Evolutionary conservation across 2,797 vertebrate genomes (phyloP).

Genomic region (Dipus sagitta): DNA sequence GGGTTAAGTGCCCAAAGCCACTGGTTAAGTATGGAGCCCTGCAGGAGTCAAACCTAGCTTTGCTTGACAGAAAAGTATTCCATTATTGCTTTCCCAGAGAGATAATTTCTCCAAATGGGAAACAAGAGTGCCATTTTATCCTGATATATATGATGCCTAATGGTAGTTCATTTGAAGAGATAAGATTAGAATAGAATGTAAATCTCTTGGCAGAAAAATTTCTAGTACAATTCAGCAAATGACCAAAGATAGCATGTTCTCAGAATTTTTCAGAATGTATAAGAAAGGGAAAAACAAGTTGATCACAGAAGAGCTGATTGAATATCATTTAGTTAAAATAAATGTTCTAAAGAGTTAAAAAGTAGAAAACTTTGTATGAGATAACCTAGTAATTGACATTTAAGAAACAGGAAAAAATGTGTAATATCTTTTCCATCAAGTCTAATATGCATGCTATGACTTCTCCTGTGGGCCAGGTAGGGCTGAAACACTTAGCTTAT

Average conservation of each 20-base stretch:
- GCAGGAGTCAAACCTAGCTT: neutral
- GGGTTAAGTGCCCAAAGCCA: neutral
- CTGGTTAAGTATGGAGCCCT: neutral
- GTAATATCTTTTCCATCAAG: neutral
- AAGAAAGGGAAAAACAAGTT: neutral
- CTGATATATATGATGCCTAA: neutral
- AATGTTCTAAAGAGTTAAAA: neutral
- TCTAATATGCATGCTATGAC: neutral
- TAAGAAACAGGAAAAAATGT: neutral
- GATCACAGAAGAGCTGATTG: neutral
- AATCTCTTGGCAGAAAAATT: neutral
- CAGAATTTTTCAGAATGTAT: neutral
- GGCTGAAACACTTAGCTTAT: neutral
- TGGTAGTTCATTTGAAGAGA: neutral
- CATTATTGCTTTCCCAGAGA: neutral
- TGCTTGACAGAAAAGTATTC: neutral
- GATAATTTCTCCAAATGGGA: neutral
- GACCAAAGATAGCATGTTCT: neutral
- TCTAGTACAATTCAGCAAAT: neutral
- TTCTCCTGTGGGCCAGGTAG: accelerated
- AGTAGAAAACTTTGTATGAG: neutral
- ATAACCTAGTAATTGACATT: neutral
- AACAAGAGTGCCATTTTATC: neutral
- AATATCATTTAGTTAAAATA: neutral
- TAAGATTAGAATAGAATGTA: conserved; percentile 23